Percentiles rank a stretch among this genome's conserved stretches.
Conservation (phyloP, 2,888 invertebrate species). For the Halictus quadricinctus region DNA sequence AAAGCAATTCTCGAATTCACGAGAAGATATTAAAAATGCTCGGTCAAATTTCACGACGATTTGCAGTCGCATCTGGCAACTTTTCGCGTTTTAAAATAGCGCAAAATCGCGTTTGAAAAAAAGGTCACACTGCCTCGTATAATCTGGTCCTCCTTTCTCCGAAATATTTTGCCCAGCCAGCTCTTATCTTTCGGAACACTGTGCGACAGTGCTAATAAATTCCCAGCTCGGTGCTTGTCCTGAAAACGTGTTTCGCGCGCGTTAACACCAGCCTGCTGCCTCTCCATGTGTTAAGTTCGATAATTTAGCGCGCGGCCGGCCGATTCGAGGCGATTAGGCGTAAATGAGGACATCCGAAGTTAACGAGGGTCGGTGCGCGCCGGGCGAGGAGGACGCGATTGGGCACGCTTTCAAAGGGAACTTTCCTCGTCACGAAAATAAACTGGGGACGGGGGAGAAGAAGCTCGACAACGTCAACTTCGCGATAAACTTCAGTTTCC, state of each 20-base stretch:
- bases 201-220: slow-evolving; percentile 36
- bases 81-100: background rate
- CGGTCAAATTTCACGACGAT: background rate
- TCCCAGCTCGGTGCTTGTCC: slow-evolving; percentile 60
- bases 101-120: background rate
- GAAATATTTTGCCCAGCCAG: background rate
- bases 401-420: slow-evolving; percentile 62
- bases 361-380: slow-evolving; percentile 63
- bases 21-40: background rate
- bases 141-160: background rate
- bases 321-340: slow-evolving; percentile 68
- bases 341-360: slow-evolving; percentile 67
- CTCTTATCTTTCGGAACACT: slow-evolving; percentile 19
- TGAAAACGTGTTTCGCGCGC: slow-evolving; percentile 60
- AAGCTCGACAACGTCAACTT: slow-evolving; percentile 25
- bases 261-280: slow-evolving; percentile 54
- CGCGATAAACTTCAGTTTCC: slow-evolving; percentile 46
- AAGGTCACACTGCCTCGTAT: background rate
- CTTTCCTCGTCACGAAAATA: slow-evolving; percentile 51
- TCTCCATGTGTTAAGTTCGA: slow-evolving; percentile 64
- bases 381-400: background rate
- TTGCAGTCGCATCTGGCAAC: background rate
- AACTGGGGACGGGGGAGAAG: slow-evolving; percentile 16
- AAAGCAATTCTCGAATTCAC: background rate
- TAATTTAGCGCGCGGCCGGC: slow-evolving; percentile 58